Percentiles rank a stretch among this genome's conserved stretches.
phyloP scores from a whole-genome alignment of 2,888 invertebrate genomes.

The Clunio marinus region DNA sequence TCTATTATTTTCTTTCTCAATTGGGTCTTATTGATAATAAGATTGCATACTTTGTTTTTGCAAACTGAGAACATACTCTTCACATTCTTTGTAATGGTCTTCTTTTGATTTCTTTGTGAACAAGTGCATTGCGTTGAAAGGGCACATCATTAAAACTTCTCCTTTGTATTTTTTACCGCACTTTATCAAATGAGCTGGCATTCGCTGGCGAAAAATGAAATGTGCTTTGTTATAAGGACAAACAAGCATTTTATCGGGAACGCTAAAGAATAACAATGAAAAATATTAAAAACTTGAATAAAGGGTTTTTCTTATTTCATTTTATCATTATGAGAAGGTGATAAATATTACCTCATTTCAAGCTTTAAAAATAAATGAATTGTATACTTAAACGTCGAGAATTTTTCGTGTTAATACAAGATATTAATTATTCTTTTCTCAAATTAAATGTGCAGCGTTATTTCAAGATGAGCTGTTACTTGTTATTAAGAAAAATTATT shows the following conservation, averaged over 20 bases:
- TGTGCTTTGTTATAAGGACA: constrained; percentile 20
- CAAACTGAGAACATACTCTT: no score
- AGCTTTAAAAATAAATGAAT: no score
- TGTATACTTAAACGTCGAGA: no score
- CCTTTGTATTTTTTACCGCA: not conserved
- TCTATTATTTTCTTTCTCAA: no score
- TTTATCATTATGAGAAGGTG: not conserved
- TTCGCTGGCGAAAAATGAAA: not conserved
- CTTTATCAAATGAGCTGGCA: not conserved
- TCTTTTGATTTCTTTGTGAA: not conserved
- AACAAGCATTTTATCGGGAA: not conserved
- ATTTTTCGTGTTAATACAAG: no score
- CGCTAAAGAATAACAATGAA: not conserved
- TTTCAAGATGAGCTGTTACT: no score
- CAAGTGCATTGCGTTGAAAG: constrained; percentile 11
- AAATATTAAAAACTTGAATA: not conserved
- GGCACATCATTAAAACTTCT: not conserved
- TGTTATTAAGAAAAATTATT: no score
- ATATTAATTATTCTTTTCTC: no score
- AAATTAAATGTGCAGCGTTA: no score
- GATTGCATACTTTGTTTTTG: no score
- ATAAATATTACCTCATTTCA: not conserved
- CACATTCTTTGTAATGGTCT: no score
- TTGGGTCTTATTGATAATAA: no score
- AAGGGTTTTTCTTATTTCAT: not conserved